A percentile compares a stretch with the other conserved stretches of the same genome.
Conservation (phyloP, 1,140 invertebrate species). For the Zaprionus tsacasi region DNA sequence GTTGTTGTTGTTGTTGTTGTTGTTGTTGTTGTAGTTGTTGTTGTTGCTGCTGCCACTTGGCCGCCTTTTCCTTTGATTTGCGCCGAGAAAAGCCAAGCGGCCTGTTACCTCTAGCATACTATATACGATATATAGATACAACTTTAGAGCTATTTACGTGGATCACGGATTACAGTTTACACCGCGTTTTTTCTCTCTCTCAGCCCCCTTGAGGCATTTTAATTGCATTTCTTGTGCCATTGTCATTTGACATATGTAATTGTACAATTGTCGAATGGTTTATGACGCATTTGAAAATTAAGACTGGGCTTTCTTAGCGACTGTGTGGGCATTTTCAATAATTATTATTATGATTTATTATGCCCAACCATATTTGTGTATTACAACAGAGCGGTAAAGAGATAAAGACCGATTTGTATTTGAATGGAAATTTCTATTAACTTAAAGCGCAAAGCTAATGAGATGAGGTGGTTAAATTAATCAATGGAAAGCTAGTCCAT, state of each 20-base stretch:
- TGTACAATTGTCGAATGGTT: conserved; percentile 50
- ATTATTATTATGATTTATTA: conserved; percentile 32
- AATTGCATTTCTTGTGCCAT: conserved; percentile 56
- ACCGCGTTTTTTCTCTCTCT: conserved; percentile 25
- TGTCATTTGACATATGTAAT: conserved; percentile 57
- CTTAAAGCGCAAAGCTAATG: neutral
- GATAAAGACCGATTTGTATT: neutral
- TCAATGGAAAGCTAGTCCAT: neutral
- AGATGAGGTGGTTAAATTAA: neutral
- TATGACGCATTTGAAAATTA: conserved; percentile 47
- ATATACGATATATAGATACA: conserved; percentile 7
- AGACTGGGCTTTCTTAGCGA: conserved; percentile 19
- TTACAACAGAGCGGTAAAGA: neutral
- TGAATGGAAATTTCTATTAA: neutral
- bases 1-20: conserved; percentile 32
- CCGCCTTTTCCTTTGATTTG: conserved; percentile 76
- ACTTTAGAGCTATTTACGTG: conserved; percentile 29
- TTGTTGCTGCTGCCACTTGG: conserved; percentile 55
- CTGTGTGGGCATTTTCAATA: conserved; percentile 41
- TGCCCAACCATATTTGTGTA: conserved; percentile 7
- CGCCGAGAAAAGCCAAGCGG: conserved; percentile 57
- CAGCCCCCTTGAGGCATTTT: conserved; percentile 50
- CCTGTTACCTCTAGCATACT: conserved; percentile 6
- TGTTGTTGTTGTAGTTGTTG: conserved; percentile 16
- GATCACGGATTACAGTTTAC: conserved; percentile 33